A percentile compares a stretch with the other conserved stretches of the same genome.
Evolutionary conservation across 2,797 vertebrate genomes (phyloP).

Genomic region (Spheniscus humboldti): DNA sequence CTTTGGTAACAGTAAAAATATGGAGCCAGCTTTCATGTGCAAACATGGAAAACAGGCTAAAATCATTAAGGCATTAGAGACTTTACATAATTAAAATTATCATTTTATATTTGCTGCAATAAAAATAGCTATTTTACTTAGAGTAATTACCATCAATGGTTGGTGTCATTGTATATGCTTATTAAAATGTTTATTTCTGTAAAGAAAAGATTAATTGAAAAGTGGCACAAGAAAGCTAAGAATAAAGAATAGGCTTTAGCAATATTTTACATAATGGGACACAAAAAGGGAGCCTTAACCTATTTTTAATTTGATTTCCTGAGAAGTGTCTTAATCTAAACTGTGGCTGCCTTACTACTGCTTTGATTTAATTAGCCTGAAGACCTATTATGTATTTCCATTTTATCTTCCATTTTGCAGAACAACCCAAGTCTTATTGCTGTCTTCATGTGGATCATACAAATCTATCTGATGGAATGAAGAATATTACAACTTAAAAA

Average conservation of each 20-base stretch:
- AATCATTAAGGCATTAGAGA: slow-evolving; percentile 18
- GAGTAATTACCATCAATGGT: slow-evolving; percentile 29
- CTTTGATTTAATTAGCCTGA: neutral
- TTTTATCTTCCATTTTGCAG: neutral
- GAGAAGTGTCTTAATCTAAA: neutral
- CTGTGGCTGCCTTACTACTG: neutral
- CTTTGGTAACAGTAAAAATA: slow-evolving; percentile 32
- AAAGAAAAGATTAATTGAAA: neutral
- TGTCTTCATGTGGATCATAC: neutral
- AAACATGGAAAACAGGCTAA: slow-evolving; percentile 26
- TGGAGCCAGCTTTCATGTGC: slow-evolving; percentile 2
- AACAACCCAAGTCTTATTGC: neutral
- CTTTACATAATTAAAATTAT: slow-evolving; percentile 39
- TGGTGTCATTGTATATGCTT: neutral
- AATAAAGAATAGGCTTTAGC: neutral
- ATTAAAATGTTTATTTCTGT: slow-evolving; percentile 42
- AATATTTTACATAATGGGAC: neutral
- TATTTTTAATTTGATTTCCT: neutral
- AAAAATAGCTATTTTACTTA: slow-evolving; percentile 34
- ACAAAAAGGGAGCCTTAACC: neutral
- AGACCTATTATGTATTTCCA: neutral
- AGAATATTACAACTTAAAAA: neutral
- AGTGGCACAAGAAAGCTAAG: neutral
- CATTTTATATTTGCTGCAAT: slow-evolving; percentile 37
- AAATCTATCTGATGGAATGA: neutral